Base-by-base conservation (phyloP, 2,888 invertebrate genomes). In the Drosophila affinis region DNA sequence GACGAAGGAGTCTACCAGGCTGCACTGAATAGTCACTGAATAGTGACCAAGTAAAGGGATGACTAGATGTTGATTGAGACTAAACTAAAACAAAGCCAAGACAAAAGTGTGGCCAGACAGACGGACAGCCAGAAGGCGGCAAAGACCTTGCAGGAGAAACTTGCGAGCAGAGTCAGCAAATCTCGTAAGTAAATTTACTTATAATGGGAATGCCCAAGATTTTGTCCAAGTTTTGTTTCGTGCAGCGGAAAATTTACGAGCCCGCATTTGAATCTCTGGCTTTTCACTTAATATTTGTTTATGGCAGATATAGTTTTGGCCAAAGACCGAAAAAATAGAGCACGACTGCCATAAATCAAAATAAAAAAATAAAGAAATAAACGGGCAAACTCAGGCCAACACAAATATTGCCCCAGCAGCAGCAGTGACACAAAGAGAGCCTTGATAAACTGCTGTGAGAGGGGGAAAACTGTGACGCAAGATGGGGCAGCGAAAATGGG, bases 291-390 rank as follows among this genome's bases (percentile, higher is more conserved):
- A 49, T 52, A 69, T 49, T 71, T 67, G 49, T 71, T 71, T 54
- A 67, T 58, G 75, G 68, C 53, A n/a, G 18, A 67, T 39, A 72
- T 49, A 53, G 75, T 68, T 63, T 63, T 75, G 45, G 53, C 32
- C 57, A 54, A 14, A 34, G 74, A 47, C 65, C 52, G 56, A 64
- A 71, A 75, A 53, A 67, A 67, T 49, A 55, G 47, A 47, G 52
- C 53, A 55, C 48, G 48, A 62, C 18, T 55, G 64, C 69, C 78
- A 71, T 86, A 88, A 79, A 83, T 86, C 78, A 83, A 69, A 72
- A 44, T 34, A 45, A 59, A 72, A 69, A 72, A 64, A 57, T 9
- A 52, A 9, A 10, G 18, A 18, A 17, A 55, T 56, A 56, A 51
- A 14, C 39, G 62, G 27, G 18, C 72, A 55, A 51, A 44, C 51